Conservation (phyloP, 2,113 vertebrate species). For the Ivindomyrus marchei region DNA sequence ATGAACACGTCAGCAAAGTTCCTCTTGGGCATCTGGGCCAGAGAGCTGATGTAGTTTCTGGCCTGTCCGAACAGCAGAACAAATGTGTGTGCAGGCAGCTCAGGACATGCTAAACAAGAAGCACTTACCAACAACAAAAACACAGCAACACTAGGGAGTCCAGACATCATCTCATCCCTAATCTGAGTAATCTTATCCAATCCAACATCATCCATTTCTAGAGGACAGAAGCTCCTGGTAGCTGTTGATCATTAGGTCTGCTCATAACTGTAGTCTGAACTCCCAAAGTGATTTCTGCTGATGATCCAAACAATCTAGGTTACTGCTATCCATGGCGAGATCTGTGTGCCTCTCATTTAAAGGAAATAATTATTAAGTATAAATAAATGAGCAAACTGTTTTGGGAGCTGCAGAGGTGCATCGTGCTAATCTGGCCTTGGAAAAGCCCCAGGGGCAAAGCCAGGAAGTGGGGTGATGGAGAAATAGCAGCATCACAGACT, state of each 20-base stretch:
- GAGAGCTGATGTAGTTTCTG: constrained; percentile 92
- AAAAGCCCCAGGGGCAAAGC: background rate
- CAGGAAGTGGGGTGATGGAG: background rate
- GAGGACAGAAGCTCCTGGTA: background rate
- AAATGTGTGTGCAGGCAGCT: background rate
- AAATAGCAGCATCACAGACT: background rate
- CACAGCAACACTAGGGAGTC: background rate
- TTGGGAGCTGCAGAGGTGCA: background rate
- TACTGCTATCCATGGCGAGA: background rate
- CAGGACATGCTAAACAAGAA: background rate
- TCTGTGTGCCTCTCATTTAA: background rate
- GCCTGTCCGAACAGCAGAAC: constrained; percentile 61
- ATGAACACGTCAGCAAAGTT: constrained; percentile 96
- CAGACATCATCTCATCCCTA: background rate
- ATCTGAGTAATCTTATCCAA: background rate
- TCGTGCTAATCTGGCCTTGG: background rate
- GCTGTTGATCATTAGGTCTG: background rate
- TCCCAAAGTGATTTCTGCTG: background rate
- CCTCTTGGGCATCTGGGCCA: constrained; percentile 93
- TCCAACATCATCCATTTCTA: background rate
- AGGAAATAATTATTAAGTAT: background rate
- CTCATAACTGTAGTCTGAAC: background rate
- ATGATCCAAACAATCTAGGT: background rate
- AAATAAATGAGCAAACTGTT: background rate
- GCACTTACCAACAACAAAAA: background rate